phyloP scores from a whole-genome alignment of 1,140 invertebrate genomes.

The Melanaphis sacchari region DNA sequence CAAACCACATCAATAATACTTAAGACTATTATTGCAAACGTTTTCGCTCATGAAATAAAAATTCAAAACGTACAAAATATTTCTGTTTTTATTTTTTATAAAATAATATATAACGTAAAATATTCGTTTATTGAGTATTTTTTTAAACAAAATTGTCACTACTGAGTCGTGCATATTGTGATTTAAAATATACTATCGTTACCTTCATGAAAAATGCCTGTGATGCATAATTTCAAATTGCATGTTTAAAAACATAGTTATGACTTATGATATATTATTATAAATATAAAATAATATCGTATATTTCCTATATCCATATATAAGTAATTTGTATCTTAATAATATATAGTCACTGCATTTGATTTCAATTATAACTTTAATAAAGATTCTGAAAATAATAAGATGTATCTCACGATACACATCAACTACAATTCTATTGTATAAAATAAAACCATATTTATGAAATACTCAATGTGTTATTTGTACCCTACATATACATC shows the following conservation, averaged over 20 bases:
- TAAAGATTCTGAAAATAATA: not conserved
- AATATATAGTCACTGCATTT: not conserved
- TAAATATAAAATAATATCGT: too few species aligned
- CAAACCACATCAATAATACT: not conserved
- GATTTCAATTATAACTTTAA: not conserved
- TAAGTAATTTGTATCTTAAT: not conserved
- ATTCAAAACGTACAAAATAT: not conserved
- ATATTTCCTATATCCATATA: too few species aligned
- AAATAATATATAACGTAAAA: not conserved
- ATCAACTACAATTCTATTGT: not conserved
- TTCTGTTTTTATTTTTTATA: not conserved
- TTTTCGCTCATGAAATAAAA: not conserved
- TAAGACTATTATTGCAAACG: not conserved
- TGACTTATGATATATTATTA: too few species aligned
- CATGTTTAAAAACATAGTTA: too few species aligned
- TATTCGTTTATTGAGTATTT: not conserved
- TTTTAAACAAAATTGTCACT: not conserved
- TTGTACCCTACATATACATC: not conserved
- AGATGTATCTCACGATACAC: not conserved
- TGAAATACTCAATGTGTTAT: not conserved
- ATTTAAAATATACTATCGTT: not conserved
- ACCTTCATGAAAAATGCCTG: not conserved
- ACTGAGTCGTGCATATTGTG: not conserved
- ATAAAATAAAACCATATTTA: not conserved
- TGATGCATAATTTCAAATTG: not conserved